Percentiles rank a stretch among this genome's conserved stretches.
Evolutionary conservation across 2,888 invertebrate species (phyloP).

Genomic region (Stenolophus ochropezus): DNA sequence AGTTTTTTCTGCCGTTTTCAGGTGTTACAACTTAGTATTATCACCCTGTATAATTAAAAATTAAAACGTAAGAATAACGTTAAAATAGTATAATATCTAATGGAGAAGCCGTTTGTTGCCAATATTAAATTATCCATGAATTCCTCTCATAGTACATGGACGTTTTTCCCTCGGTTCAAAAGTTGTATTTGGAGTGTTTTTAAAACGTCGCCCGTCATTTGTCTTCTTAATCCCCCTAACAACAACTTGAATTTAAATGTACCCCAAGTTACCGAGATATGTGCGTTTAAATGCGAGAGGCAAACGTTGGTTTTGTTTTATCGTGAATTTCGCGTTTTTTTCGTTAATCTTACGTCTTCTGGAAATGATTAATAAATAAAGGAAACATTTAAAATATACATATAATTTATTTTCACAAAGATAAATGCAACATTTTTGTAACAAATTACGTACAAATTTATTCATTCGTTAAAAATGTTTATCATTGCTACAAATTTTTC

Average conservation of each 20-base stretch:
- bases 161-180: slow-evolving; percentile 15
- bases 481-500: no score
- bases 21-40: no score
- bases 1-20: no score
- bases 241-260: slow-evolving; percentile 40
- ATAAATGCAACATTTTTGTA: no score
- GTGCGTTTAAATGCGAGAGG: not conserved
- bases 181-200: slow-evolving; percentile 26
- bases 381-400: not conserved
- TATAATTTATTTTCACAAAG: not conserved
- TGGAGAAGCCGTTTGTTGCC: no score
- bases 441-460: no score
- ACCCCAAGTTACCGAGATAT: not conserved
- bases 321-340: not conserved
- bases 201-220: slow-evolving; percentile 25
- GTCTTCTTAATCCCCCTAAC: slow-evolving; percentile 41
- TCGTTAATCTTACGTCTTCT: not conserved
- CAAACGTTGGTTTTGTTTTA: not conserved
- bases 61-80: no score
- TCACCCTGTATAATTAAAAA: no score
- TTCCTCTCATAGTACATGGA: no score
- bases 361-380: not conserved
- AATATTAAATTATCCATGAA: no score
- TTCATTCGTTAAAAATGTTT: no score
- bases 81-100: no score